phyloP scores from a whole-genome alignment of 2,888 invertebrate species.

The Dolichopus griseipennis region DNA sequence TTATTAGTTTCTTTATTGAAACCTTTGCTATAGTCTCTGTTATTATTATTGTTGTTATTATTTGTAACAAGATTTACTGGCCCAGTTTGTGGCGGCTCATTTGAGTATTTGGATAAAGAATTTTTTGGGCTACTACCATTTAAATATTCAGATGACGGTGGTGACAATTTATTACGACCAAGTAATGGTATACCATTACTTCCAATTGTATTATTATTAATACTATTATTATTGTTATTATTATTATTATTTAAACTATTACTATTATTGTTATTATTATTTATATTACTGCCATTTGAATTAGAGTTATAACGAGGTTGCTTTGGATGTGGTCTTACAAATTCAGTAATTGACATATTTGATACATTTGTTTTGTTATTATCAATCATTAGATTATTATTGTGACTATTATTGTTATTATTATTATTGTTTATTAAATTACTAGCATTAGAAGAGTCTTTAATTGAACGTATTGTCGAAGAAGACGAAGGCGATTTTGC shows the following conservation, averaged over 20 bases:
- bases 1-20: conserved; percentile 11
- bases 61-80: conserved; percentile 32
- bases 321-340: conserved; percentile 31
- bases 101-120: conserved; percentile 21
- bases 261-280: conserved; percentile 19
- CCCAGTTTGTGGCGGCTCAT: conserved; percentile 25
- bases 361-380: conserved; percentile 11
- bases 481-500: conserved; percentile 7
- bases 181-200: conserved; percentile 20
- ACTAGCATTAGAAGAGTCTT: not conserved
- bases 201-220: conserved; percentile 17
- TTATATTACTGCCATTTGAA: conserved; percentile 21
- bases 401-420: not conserved
- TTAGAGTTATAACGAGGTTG: conserved; percentile 26
- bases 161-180: conserved; percentile 18
- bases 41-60: conserved; percentile 23
- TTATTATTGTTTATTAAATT: conserved; percentile 10
- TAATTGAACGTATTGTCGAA: not conserved
- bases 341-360: conserved; percentile 29
- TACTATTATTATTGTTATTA: conserved; percentile 18
- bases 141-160: conserved; percentile 10
- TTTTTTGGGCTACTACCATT: conserved; percentile 12
- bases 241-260: conserved; percentile 20
- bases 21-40: conserved; percentile 14
- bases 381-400: not conserved